A percentile compares a stretch with the other conserved stretches of the same genome.
phyloP scores from a whole-genome alignment of 2,888 invertebrate species.

The Kuschelorhynchus macadamiae region DNA sequence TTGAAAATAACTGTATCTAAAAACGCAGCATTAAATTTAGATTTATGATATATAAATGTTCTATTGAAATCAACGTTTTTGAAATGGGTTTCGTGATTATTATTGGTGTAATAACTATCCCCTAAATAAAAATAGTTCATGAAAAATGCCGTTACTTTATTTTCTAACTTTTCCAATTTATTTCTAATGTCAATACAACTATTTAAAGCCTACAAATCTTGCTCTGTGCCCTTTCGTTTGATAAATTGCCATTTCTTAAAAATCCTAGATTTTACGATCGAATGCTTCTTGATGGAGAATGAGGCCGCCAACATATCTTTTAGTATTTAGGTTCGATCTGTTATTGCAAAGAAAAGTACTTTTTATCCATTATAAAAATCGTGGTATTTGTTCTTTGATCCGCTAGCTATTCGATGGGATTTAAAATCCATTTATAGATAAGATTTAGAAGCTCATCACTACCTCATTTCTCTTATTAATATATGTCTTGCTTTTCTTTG shows the following conservation, averaged over 20 bases:
- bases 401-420: background rate
- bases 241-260: slow-evolving; percentile 42
- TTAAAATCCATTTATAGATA: slow-evolving; percentile 6
- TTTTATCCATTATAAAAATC: background rate
- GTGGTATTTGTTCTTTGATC: slow-evolving; percentile 4
- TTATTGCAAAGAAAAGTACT: slow-evolving; percentile 14
- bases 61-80: no score
- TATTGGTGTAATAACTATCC: no score
- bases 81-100: no score
- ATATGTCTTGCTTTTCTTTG: no score
- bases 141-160: no score
- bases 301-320: slow-evolving; percentile 19
- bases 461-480: no score
- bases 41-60: no score
- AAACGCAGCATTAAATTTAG: no score
- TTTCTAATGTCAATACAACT: slow-evolving; percentile 30
- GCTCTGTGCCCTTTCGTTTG: slow-evolving; percentile 32
- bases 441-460: no score
- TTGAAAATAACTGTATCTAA: no score
- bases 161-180: slow-evolving; percentile 33
- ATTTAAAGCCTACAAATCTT: slow-evolving; percentile 33
- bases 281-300: slow-evolving; percentile 35
- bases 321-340: slow-evolving; percentile 33
- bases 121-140: no score
- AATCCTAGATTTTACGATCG: slow-evolving; percentile 37